Evolutionary conservation across 2,113 vertebrate species (phyloP), one percentile per base, ranked within the genome.

Genomic region (Microtus montanus): DNA sequence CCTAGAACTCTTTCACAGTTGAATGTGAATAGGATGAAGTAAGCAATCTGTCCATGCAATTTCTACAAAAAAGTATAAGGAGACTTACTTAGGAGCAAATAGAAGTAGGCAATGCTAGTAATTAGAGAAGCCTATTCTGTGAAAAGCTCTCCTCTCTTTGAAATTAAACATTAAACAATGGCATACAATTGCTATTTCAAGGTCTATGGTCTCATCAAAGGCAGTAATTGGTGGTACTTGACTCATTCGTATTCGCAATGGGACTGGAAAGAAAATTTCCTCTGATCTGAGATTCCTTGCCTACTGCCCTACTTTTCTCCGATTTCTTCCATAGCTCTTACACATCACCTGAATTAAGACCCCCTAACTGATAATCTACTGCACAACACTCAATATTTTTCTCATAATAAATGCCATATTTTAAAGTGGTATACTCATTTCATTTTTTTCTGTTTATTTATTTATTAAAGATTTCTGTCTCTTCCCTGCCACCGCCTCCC

Each of bases 1-100:
- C 92, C 70, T 86, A 89, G 26, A 93, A 54, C 54, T 30, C 74
- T 66, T 78, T 87, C 70, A 83, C 52, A 90, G 6, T 49, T 92
- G 54, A 95, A 74, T 61, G 5, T 22, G 17, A 93, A 41, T 20
- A 93, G 61, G 91, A 87, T 15, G 79, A 49, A 68, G 61, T 47
- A n/a, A 63, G 15, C 66, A 58, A 78, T 47, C 64, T 89, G 35
- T 19, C 88, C 19, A 6, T 20, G 30, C 11, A 15, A 83, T 83
- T 64, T 91, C 78, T 91, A 0, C 54, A 64, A 96, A 93, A 93
- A 93, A 24, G 12, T 73, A 5, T 15, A 77, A 82, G 1, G 64
- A 86, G 20, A 70, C 47, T 79, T 84, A 86, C 26, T 66, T 89
- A 66, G 33, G 41, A 93, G 30, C 63, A 33, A 58, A 66, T 11